Evolutionary conservation across 2,797 vertebrate genomes (phyloP), one percentile per base, ranked within the genome.

Genomic region (Linurgus olivaceus): DNA sequence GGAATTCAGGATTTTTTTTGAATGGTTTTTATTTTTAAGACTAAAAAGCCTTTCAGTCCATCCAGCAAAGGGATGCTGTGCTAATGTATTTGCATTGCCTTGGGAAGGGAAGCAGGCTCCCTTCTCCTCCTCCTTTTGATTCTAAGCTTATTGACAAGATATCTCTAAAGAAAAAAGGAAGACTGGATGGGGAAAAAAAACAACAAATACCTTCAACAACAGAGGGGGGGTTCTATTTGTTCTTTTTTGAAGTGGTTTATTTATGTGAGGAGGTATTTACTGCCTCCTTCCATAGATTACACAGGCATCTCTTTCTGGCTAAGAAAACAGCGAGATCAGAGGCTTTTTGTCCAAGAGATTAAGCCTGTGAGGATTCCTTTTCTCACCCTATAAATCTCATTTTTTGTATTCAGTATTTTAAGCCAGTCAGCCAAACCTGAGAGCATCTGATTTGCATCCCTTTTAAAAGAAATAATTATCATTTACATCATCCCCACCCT

Each of bases 91-190:
- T 90, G 48, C 38, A 90, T 45, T 89, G 77, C 62, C 74, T 81
- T 26, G 21, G 59, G 81, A 94, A 86, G 70, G 65, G 25, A 90
- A 91, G 63, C 35, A 74, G 84, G 47, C 18, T 89, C 35, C 26
- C 78, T 94, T 19, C 54, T 89, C 84, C 24, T 24, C 6, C 77
- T 66, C 9, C 77, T 96, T 96, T 93, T 93, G 65, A 72, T 80
- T 97, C 75, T 92, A 94, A 96, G 89, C 96, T 94, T 97, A 97
- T 94, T 97, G 95, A 97, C 95, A 94, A 93, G 86, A 44, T 93
- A 95, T 82, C 79, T 95, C 87, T 80, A 92, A 93, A 86, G 92
- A 93, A 94, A 94, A 96, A 96, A 95, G 85, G 77, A 93, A 94
- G 76, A 96, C 35, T 4, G 21, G 57, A 77, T 72, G 40, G 65